Percentiles rank a stretch among this genome's conserved stretches.
Evolutionary conservation across 2,113 vertebrate species (phyloP).

Genomic region (Promerops cafer): DNA sequence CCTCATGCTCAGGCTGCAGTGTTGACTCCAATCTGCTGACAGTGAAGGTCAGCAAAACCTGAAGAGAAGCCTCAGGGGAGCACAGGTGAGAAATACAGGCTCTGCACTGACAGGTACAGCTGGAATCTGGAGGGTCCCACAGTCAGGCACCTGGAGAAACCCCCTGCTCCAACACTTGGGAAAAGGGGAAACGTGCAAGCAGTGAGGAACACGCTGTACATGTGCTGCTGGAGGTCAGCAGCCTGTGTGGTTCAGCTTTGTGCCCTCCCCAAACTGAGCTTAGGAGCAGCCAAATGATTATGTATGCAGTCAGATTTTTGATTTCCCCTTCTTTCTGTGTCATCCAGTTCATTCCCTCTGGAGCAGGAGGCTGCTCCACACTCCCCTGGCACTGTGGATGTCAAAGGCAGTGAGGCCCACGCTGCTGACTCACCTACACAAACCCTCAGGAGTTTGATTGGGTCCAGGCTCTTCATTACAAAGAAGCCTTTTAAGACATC

Average conservation of each 20-base stretch:
- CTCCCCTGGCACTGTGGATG: background rate
- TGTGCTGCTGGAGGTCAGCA: background rate
- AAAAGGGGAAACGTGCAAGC: background rate
- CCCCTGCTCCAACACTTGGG: background rate
- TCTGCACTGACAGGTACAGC: background rate
- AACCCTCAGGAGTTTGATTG: background rate
- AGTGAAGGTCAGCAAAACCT: background rate
- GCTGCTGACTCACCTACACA: background rate
- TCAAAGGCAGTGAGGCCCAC: background rate
- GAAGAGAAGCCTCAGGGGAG: background rate
- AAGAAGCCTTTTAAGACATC: background rate
- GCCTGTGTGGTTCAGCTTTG: background rate
- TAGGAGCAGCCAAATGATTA: background rate
- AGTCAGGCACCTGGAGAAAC: background rate
- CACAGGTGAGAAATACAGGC: background rate
- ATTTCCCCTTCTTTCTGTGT: background rate
- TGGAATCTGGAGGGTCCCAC: background rate
- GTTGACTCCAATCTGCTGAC: background rate
- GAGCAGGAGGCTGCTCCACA: background rate
- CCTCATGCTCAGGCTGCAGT: background rate
- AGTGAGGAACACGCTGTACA: background rate
- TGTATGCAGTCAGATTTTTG: background rate
- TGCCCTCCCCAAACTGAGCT: background rate
- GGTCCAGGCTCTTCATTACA: constrained; percentile 1
- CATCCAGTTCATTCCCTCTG: background rate